These are phyloP conservation scores for Trachelipus rathkii DNA, from an alignment of 1,140 invertebrate genomes.

Conservation along the genomic window DNA sequence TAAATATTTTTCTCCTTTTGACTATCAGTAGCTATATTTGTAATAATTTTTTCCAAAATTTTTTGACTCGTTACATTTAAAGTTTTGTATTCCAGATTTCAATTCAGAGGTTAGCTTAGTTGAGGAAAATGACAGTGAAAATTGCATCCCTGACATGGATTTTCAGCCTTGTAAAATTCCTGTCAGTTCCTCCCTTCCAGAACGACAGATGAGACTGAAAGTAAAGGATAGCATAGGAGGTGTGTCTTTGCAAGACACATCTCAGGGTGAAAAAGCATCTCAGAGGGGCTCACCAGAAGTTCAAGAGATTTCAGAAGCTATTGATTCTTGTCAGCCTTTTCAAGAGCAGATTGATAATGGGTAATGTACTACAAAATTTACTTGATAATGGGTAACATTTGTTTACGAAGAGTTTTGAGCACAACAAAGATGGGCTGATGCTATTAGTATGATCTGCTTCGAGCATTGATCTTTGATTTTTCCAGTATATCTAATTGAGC, in stretches of 20 bases:
- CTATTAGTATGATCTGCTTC: no score
- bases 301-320: neutral
- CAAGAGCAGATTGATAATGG: neutral
- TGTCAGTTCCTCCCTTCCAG: neutral
- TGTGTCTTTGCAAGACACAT: constrained; percentile 40
- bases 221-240: constrained; percentile 43
- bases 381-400: no score
- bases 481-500: no score
- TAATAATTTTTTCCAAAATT: no score
- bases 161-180: constrained; percentile 1
- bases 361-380: neutral
- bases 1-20: neutral
- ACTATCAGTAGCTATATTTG: no score
- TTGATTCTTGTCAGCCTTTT: neutral
- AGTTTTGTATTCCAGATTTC: neutral
- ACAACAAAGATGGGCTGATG: no score
- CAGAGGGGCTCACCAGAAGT: neutral
- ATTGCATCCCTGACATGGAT: neutral
- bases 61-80: no score
- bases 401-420: no score
- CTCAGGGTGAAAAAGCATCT: constrained; percentile 28
- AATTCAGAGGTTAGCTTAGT: neutral
- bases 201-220: constrained; percentile 27
- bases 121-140: neutral
- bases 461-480: no score